phyloP scores from a whole-genome alignment of 2,888 invertebrate genomes.

The Thecocarcelia acutangulata region DNA sequence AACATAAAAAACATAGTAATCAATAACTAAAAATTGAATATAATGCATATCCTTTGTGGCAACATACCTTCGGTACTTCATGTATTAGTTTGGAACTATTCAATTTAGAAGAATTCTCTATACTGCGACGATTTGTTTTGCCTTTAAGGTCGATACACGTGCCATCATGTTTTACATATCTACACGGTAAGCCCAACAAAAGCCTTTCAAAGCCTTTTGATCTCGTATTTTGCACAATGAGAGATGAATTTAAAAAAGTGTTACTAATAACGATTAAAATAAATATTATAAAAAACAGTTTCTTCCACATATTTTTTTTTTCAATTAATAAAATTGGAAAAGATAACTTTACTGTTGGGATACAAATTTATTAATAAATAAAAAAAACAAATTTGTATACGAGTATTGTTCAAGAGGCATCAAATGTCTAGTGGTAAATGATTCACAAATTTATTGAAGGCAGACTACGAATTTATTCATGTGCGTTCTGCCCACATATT shows the following conservation, averaged over 20 bases:
- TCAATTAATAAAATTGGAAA: neutral
- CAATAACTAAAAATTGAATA: too few relatives aligned
- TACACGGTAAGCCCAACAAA: neutral
- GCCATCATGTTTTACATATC: slow-evolving; percentile 21
- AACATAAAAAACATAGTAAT: too few relatives aligned
- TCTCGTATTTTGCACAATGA: neutral
- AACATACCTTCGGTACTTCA: neutral
- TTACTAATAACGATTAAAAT: neutral
- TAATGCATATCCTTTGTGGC: too few relatives aligned
- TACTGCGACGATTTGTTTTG: neutral
- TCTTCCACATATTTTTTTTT: neutral
- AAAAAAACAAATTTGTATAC: too few relatives aligned
- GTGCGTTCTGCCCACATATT: too few relatives aligned
- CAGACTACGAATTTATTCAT: too few relatives aligned
- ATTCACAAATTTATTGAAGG: too few relatives aligned
- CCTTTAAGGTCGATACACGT: slow-evolving; percentile 1
- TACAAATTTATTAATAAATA: slow-evolving; percentile 2
- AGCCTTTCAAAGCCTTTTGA: neutral
- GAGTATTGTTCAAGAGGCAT: too few relatives aligned
- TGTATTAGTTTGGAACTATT: neutral
- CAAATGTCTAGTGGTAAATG: too few relatives aligned
- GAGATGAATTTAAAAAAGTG: neutral
- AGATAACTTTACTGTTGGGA: neutral
- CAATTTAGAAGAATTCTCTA: neutral
- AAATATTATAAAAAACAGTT: neutral